Conservation (phyloP, 2,888 invertebrate genomes). For the Athalia rosae region DNA sequence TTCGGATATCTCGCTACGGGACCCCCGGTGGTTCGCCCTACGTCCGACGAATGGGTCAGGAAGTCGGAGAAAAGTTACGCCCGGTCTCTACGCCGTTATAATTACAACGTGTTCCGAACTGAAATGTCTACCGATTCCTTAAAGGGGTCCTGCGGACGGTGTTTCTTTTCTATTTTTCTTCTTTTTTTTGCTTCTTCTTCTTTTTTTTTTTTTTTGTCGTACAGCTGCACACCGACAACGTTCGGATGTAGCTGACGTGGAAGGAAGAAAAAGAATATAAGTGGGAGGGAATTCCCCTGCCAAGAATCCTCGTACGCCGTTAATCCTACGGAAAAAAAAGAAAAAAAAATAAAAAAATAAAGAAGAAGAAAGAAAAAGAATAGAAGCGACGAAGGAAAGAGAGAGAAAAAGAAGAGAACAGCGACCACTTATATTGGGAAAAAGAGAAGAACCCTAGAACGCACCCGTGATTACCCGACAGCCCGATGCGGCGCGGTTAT, state of each 20-base stretch:
- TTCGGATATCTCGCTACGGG: conserved; percentile 32
- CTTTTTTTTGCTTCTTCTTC: too few relatives aligned
- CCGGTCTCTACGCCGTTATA: conserved; percentile 22
- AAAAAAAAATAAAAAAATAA: background rate
- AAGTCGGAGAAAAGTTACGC: background rate
- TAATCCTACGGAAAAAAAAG: conserved; percentile 35
- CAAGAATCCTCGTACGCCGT: conserved; percentile 37
- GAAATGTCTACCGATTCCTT: conserved; percentile 41
- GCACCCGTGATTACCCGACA: background rate
- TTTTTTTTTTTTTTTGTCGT: too few relatives aligned
- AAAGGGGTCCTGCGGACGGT: conserved; percentile 28
- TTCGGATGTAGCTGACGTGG: conserved; percentile 10
- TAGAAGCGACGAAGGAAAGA: background rate
- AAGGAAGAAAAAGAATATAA: background rate
- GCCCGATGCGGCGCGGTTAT: conserved; percentile 28
- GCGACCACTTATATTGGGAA: conserved; percentile 29
- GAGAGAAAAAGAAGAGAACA: conserved; percentile 18
- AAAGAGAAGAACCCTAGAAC: conserved; percentile 15
- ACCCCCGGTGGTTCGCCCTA: conserved; percentile 13
- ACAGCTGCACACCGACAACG: conserved; percentile 30
- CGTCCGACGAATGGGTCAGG: conserved; percentile 18
- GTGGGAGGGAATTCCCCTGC: conserved; percentile 32
- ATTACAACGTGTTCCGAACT: conserved; percentile 39
- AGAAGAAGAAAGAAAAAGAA: conserved; percentile 1
- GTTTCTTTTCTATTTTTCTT: too few relatives aligned